Evolutionary conservation across 2,888 invertebrate species (phyloP).

Genomic region (Fabriciana adippe): DNA sequence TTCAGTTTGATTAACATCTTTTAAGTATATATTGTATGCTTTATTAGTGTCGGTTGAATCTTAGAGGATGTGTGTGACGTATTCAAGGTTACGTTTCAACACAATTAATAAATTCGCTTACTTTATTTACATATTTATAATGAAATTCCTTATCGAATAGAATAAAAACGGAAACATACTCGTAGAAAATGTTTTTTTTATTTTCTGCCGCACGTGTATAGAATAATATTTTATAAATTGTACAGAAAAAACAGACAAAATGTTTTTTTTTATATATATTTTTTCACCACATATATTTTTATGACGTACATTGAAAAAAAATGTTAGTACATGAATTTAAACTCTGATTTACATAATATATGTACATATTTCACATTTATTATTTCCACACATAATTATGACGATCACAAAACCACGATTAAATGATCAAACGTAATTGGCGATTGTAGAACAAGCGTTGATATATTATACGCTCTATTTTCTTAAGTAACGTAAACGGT

Average conservation of each 20-base stretch:
- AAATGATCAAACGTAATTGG: conserved; percentile 29
- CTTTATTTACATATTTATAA: too few relatives aligned
- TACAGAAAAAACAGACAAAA: too few relatives aligned
- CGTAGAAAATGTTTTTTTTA: too few relatives aligned
- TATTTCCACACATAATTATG: conserved; percentile 23
- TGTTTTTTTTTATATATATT: too few relatives aligned
- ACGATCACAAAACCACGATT: conserved; percentile 23
- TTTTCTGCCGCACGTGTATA: too few relatives aligned
- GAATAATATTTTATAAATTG: too few relatives aligned
- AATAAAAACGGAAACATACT: too few relatives aligned
- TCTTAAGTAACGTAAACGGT: conserved; percentile 27
- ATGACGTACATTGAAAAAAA: too few relatives aligned
- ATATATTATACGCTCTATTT: conserved; percentile 27
- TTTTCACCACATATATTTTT: too few relatives aligned
- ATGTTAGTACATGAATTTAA: too few relatives aligned
- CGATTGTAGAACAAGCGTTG: conserved; percentile 26
- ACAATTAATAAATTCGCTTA: too few relatives aligned
- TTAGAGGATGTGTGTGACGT: neutral
- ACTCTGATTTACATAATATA: neutral
- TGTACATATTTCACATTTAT: conserved; percentile 24
- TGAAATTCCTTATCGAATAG: too few relatives aligned
- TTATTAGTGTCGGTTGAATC: neutral
- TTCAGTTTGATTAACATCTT: neutral
- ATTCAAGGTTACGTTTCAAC: neutral
- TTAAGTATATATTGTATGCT: neutral